Conservation (phyloP, 2,888 invertebrate species). For the Plagiodera versicolora region DNA sequence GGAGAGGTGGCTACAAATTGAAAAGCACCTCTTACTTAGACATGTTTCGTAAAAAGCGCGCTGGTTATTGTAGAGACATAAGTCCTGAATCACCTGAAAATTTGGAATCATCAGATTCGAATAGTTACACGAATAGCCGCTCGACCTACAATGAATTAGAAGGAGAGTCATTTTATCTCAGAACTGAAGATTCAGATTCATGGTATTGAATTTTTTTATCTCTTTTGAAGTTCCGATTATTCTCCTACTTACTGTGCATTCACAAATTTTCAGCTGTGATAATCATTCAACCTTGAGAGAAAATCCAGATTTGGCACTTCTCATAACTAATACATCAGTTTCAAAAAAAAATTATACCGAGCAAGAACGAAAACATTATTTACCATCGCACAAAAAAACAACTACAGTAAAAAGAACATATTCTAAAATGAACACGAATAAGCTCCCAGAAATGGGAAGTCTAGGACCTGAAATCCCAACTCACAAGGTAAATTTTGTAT, state of each 20-base stretch:
- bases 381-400: background rate
- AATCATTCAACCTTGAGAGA: slow-evolving; percentile 6
- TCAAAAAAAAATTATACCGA: slow-evolving; percentile 2
- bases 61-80: background rate
- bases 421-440: background rate
- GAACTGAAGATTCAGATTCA: slow-evolving; percentile 15
- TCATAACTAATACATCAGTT: slow-evolving; percentile 14
- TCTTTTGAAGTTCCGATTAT: too few relatives aligned
- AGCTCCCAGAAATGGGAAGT: slow-evolving; percentile 19
- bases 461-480: slow-evolving; percentile 21
- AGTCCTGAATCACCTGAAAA: background rate
- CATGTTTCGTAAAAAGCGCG: slow-evolving; percentile 18
- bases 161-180: slow-evolving; percentile 10
- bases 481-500: slow-evolving; percentile 16
- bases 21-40: slow-evolving; percentile 26
- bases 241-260: too few relatives aligned
- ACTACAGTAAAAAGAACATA: background rate
- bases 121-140: slow-evolving; percentile 19
- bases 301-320: slow-evolving; percentile 9
- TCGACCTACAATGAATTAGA: slow-evolving; percentile 20
- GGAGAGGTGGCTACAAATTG: background rate
- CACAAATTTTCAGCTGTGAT: background rate
- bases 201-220: too few relatives aligned
- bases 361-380: background rate
- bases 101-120: slow-evolving; percentile 11